phyloP scores from a whole-genome alignment of 2,113 vertebrate species.

The Mesembrinibis cayennensis region DNA sequence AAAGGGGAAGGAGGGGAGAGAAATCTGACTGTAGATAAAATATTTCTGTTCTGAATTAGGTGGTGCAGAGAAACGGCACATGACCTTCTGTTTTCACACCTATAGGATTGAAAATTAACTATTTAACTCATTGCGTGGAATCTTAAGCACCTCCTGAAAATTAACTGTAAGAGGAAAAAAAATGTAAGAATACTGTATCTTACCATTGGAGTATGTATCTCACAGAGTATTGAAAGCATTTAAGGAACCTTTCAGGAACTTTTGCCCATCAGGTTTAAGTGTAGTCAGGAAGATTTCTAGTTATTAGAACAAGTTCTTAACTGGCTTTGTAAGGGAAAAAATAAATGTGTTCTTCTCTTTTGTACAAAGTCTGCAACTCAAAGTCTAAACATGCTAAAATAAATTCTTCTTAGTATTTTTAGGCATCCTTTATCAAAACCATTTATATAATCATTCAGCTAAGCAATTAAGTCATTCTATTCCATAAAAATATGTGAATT shows the following conservation, averaged over 20 bases:
- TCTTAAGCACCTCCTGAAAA: background rate
- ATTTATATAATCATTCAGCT: conserved; percentile 26
- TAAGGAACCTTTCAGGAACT: background rate
- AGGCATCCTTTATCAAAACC: conserved; percentile 30
- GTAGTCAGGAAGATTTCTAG: background rate
- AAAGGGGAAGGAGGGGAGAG: background rate
- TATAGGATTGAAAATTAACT: background rate
- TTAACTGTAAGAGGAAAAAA: background rate
- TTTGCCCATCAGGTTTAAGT: background rate
- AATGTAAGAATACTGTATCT: background rate
- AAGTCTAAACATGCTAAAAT: conserved; percentile 30
- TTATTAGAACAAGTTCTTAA: background rate
- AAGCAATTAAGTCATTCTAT: conserved; percentile 26
- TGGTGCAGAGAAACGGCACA: background rate
- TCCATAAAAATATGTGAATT: conserved; percentile 34
- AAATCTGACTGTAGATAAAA: background rate
- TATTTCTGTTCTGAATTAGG: conserved; percentile 10
- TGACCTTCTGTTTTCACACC: conserved; percentile 15
- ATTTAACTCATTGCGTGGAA: background rate
- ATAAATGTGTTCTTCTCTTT: background rate
- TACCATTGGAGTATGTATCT: background rate
- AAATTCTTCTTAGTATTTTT: conserved; percentile 48
- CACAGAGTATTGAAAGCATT: background rate
- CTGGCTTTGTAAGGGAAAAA: background rate
- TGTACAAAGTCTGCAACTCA: background rate